Conservation (phyloP, 2,888 invertebrate genomes). For the Coelopa pilipes region DNA sequence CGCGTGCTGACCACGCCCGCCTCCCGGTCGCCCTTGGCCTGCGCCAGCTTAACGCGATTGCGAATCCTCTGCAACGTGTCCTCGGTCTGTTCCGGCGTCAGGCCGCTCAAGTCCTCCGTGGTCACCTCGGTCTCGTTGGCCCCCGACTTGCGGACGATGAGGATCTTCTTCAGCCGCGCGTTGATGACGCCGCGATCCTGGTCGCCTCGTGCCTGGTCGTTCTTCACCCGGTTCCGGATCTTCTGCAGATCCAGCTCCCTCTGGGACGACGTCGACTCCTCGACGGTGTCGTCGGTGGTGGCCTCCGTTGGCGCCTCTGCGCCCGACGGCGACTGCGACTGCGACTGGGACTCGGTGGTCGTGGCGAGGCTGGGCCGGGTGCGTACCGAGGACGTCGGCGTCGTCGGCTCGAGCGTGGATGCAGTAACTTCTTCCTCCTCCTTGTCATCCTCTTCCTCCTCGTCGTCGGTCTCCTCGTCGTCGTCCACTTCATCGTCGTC, state of each 20-base stretch:
- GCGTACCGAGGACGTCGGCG: not conserved
- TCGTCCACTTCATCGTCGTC: constrained; percentile 35
- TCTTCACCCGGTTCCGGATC: constrained; percentile 51
- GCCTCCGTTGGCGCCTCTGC: not conserved
- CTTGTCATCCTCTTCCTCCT: constrained; percentile 29
- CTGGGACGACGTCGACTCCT: constrained; percentile 6
- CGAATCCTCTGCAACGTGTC: constrained; percentile 39
- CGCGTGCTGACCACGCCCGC: constrained; percentile 49
- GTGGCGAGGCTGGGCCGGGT: not conserved
- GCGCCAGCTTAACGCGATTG: constrained; percentile 41
- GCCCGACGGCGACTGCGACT: not conserved
- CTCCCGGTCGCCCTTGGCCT: constrained; percentile 35
- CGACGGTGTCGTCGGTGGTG: not conserved
- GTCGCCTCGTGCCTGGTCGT: constrained; percentile 47
- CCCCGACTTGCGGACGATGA: not conserved
- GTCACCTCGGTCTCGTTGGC: constrained; percentile 28
- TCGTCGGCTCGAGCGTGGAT: not conserved
- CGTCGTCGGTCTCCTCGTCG: constrained; percentile 28
- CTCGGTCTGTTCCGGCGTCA: not conserved
- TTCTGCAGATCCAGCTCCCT: constrained; percentile 46
- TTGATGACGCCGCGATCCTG: constrained; percentile 50
- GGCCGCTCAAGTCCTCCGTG: not conserved
- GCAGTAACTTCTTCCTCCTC: constrained; percentile 25
- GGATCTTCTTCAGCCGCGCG: constrained; percentile 50
- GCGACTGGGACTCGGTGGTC: not conserved